Evolutionary conservation across 2,888 invertebrate genomes (phyloP).

Genomic region (Sycophila texana): DNA sequence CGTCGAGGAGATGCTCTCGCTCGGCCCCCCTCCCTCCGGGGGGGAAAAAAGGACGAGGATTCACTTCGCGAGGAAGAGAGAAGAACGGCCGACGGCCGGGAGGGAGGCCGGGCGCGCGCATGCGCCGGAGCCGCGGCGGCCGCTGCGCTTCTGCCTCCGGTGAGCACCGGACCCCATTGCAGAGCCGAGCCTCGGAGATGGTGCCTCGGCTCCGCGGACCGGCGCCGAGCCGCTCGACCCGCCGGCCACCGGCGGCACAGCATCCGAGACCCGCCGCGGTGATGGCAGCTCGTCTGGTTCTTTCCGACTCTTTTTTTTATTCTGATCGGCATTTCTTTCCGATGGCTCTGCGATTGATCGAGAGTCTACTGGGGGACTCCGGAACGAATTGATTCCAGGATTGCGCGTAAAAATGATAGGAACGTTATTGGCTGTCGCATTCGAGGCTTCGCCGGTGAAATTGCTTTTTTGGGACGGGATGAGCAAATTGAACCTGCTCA

Average conservation of each 20-base stretch:
- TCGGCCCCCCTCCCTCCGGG: constrained; percentile 37
- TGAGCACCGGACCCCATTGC: constrained; percentile 22
- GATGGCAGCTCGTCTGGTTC: neutral
- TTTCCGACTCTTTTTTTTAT: neutral
- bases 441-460: too few relatives aligned
- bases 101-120: constrained; percentile 40
- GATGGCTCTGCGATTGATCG: neutral
- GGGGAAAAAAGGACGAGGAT: constrained; percentile 49
- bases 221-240: neutral
- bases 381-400: too few relatives aligned
- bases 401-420: too few relatives aligned
- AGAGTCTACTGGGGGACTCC: neutral
- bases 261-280: neutral
- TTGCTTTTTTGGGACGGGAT: too few relatives aligned
- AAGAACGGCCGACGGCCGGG: constrained; percentile 46
- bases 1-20: constrained; percentile 41
- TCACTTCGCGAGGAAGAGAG: constrained; percentile 8
- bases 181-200: constrained; percentile 36
- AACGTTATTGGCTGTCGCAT: too few relatives aligned
- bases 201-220: constrained; percentile 9
- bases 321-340: neutral
- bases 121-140: constrained; percentile 20
- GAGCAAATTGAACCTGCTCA: too few relatives aligned
- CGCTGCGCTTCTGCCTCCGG: constrained; percentile 17
- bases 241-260: neutral